Conservation (phyloP, 2,797 vertebrate genomes). For the Crocodylus rhombifer region DNA sequence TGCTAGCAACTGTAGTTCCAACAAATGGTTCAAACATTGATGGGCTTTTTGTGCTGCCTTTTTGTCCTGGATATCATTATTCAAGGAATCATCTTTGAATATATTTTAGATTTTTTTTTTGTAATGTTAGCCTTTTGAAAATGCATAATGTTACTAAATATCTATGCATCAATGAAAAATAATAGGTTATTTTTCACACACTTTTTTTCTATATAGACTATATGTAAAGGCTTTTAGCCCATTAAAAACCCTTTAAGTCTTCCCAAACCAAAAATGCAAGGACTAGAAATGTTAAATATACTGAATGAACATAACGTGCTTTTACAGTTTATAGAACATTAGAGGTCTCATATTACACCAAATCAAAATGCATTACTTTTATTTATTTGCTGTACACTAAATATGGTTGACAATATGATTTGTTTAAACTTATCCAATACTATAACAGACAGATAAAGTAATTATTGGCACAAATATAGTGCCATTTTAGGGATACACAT, state of each 20-base stretch:
- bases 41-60: conserved; percentile 28
- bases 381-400: neutral
- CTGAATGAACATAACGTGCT: neutral
- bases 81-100: neutral
- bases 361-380: conserved; percentile 12
- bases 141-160: neutral
- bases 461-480: neutral
- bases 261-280: neutral
- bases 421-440: neutral
- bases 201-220: conserved; percentile 24
- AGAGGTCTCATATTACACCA: neutral
- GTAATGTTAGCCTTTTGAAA: conserved; percentile 11
- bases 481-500: neutral
- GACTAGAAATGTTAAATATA: conserved; percentile 7
- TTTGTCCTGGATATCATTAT: neutral
- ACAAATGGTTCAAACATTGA: conserved; percentile 52
- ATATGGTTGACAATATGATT: neutral
- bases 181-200: neutral
- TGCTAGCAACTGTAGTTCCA: conserved; percentile 65
- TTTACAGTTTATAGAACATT: neutral
- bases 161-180: conserved; percentile 14
- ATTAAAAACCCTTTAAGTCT: neutral
- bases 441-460: neutral
- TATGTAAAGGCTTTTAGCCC: neutral
- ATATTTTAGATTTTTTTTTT: conserved; percentile 1